Conservation (phyloP, 1,140 invertebrate species). For the Nylanderia fulva region DNA sequence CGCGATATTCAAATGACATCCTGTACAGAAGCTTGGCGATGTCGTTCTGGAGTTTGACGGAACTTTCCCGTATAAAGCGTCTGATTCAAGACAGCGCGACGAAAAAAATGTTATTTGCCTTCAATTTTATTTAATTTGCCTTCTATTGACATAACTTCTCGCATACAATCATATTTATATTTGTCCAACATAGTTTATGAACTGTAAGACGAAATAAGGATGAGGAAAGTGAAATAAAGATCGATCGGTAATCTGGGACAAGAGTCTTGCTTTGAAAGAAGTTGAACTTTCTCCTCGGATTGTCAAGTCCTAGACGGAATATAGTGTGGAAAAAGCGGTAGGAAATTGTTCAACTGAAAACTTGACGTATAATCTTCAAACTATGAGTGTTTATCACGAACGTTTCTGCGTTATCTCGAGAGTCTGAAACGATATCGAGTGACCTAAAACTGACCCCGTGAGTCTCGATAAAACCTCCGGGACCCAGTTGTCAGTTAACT, state of each 20-base stretch:
- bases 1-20: constrained; percentile 61
- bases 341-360: background rate
- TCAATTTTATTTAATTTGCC: background rate
- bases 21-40: background rate
- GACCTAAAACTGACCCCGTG: constrained; percentile 63
- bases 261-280: background rate
- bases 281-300: background rate
- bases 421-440: constrained; percentile 41
- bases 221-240: background rate
- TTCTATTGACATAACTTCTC: background rate
- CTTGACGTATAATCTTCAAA: background rate
- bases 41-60: no score
- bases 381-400: constrained; percentile 42
- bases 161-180: background rate
- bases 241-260: background rate
- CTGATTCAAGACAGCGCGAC: background rate
- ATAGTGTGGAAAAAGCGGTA: background rate
- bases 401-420: constrained; percentile 51
- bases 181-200: background rate
- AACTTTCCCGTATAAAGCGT: background rate
- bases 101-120: background rate
- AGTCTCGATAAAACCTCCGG: constrained; percentile 53
- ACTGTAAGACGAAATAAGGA: background rate
- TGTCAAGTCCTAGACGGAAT: background rate
- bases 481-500: background rate